Conservation (phyloP, 2,113 vertebrate species). For the Micronycteris hirsuta region DNA sequence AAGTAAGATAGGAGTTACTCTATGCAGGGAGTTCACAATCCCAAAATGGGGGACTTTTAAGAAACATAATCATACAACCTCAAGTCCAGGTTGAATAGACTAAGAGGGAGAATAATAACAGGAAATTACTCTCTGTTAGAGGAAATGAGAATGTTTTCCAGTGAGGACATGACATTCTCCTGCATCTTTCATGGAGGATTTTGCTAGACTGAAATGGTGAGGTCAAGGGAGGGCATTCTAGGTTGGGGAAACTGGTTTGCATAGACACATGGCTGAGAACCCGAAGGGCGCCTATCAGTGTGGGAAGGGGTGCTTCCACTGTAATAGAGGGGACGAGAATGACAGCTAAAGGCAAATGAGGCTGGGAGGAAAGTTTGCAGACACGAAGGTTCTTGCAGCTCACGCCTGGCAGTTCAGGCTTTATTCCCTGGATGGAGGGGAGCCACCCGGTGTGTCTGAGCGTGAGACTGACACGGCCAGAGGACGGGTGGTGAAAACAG, state of each 20-base stretch:
- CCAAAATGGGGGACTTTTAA: background rate
- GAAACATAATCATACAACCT: background rate
- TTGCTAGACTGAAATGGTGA: conserved; percentile 9
- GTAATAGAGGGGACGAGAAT: background rate
- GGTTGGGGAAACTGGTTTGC: background rate
- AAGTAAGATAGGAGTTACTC: background rate
- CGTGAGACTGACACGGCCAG: background rate
- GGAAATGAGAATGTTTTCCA: background rate
- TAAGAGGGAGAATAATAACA: conserved; percentile 12
- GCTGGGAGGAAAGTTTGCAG: background rate
- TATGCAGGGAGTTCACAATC: background rate
- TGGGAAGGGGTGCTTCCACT: background rate
- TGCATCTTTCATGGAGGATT: background rate
- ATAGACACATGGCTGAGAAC: background rate
- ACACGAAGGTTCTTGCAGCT: background rate
- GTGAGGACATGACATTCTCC: background rate
- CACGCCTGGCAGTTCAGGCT: background rate
- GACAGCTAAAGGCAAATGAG: background rate
- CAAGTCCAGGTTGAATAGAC: background rate
- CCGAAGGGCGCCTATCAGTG: background rate
- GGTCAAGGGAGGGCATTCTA: background rate
- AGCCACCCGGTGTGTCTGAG: background rate
- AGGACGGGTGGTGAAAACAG: background rate
- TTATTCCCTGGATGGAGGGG: background rate
- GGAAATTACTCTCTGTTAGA: conserved; percentile 26